A percentile compares a stretch with the other conserved stretches of the same genome.
These are phyloP conservation scores for Tromatobia lineatoria DNA, from an alignment of 2,888 invertebrate genomes.

Conservation along the genomic window DNA sequence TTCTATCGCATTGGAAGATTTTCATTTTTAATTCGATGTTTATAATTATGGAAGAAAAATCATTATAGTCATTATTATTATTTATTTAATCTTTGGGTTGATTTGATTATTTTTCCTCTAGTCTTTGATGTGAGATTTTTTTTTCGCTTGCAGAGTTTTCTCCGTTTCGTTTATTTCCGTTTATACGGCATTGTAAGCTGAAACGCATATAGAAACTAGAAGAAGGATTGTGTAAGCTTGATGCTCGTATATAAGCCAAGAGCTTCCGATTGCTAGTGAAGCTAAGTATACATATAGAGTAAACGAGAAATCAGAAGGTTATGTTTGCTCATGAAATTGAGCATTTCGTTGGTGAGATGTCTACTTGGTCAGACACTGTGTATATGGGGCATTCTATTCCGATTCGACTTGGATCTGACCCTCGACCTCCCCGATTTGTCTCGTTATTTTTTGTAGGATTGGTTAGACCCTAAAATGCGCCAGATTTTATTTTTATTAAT, in stretches of 20 bases:
- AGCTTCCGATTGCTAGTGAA: not conserved
- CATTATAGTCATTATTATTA: too few relatives aligned
- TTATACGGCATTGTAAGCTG: not conserved
- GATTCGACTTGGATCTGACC: too few relatives aligned
- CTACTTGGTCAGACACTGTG: not conserved
- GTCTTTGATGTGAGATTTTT: not conserved
- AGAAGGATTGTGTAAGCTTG: not conserved
- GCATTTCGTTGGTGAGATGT: not conserved
- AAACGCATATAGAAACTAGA: not conserved
- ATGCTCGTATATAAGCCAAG: not conserved
- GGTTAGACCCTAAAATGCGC: too few relatives aligned
- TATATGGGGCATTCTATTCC: not conserved
- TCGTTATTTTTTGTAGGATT: too few relatives aligned
- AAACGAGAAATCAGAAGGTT: constrained; percentile 5
- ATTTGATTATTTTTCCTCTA: not conserved
- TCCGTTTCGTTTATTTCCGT: not conserved
- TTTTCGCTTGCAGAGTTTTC: not conserved
- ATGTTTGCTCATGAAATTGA: constrained; percentile 10
- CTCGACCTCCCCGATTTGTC: too few relatives aligned
- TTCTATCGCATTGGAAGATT: too few relatives aligned
- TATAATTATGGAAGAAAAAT: not conserved
- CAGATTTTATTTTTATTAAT: too few relatives aligned
- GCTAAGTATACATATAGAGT: constrained; percentile 4
- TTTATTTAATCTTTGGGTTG: not conserved
- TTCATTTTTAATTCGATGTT: too few relatives aligned